Conservation (phyloP, 2,797 vertebrate genomes). For the Sebastes melanostomus region DNA sequence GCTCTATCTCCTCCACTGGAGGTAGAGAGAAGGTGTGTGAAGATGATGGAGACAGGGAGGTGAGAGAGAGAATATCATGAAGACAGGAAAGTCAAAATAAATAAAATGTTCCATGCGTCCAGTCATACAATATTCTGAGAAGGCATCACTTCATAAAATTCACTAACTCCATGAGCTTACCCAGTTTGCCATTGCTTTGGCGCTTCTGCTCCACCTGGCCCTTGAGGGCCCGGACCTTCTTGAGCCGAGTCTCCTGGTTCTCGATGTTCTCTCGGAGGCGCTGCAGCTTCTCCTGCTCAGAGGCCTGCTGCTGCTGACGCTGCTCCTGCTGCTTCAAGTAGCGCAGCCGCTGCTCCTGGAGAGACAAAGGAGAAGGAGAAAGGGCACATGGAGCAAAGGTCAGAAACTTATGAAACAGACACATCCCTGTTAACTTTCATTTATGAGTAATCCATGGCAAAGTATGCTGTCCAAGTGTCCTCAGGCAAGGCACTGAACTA, state of each 20-base stretch:
- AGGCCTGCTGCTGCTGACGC: constrained; percentile 89
- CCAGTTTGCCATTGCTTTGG: constrained; percentile 93
- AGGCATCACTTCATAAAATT: background rate
- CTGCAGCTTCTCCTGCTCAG: constrained; percentile 95
- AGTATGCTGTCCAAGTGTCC: background rate
- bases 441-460: background rate
- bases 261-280: constrained; percentile 92
- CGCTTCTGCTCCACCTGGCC: constrained; percentile 98
- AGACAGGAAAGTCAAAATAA: background rate
- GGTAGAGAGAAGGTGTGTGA: background rate
- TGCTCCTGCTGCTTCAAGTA: constrained; percentile 93
- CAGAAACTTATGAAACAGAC: background rate
- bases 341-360: constrained; percentile 93
- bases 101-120: background rate
- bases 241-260: constrained; percentile 94
- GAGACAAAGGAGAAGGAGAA: background rate
- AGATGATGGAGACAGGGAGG: background rate
- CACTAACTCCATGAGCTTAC: constrained; percentile 70
- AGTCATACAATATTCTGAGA: background rate
- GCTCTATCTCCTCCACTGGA: constrained; percentile 97
- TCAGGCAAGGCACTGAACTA: background rate
- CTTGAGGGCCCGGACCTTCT: constrained; percentile 94
- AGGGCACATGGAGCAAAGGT: background rate
- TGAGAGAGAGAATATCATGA: background rate
- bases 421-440: background rate